These are phyloP conservation scores for Drosophila ercepeae DNA, from an alignment of 1,140 invertebrate species.

Conservation along the genomic window DNA sequence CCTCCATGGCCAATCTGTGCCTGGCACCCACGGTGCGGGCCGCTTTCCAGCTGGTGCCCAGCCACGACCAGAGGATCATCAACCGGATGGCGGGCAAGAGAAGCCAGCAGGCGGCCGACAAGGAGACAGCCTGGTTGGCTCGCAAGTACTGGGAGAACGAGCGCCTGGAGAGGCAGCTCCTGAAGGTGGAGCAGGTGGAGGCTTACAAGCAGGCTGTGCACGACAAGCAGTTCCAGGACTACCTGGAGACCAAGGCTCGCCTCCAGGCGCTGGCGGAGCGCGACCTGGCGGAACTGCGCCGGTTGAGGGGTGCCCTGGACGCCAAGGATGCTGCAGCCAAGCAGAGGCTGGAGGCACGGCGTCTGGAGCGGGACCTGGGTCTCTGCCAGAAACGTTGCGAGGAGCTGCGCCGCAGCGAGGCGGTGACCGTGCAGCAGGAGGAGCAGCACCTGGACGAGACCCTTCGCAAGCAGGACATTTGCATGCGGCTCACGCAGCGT, in stretches of 20 bases:
- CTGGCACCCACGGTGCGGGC: conserved; percentile 65
- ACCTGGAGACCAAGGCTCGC: conserved; percentile 68
- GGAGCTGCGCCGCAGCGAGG: conserved; percentile 69
- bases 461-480: conserved; percentile 70
- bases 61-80: conserved; percentile 79
- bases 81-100: conserved; percentile 82
- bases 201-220: conserved; percentile 76
- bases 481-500: conserved; percentile 63
- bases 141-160: conserved; percentile 83
- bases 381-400: conserved; percentile 66
- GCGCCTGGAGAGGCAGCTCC: conserved; percentile 68
- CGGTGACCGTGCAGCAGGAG: conserved; percentile 68
- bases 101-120: conserved; percentile 64
- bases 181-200: conserved; percentile 77
- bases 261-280: conserved; percentile 70
- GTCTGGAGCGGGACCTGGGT: conserved; percentile 63
- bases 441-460: conserved; percentile 72
- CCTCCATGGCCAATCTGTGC: conserved; percentile 79
- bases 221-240: conserved; percentile 81
- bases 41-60: conserved; percentile 69
- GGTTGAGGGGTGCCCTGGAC: conserved; percentile 59
- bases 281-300: conserved; percentile 64
- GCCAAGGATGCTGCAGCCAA: conserved; percentile 68
- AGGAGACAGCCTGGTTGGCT: conserved; percentile 81
- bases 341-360: conserved; percentile 56